These are phyloP conservation scores for Chionomys nivalis DNA, from an alignment of 2,113 vertebrate genomes.

Conservation along the genomic window DNA sequence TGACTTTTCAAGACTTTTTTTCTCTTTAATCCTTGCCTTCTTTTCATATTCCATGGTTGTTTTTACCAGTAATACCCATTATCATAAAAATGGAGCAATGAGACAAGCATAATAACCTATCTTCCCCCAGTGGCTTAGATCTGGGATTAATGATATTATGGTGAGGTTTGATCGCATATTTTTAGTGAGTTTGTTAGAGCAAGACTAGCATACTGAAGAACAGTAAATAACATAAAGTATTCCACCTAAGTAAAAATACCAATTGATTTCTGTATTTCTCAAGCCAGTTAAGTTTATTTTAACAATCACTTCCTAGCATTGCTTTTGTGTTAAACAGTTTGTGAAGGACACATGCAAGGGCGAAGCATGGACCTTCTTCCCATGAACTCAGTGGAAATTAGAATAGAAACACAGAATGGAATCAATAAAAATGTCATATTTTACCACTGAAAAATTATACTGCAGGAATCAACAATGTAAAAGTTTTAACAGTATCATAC, in stretches of 20 bases:
- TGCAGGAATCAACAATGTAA: neutral
- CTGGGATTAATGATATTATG: neutral
- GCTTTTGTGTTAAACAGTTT: neutral
- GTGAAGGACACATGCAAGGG: neutral
- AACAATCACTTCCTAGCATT: neutral
- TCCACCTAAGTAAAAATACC: constrained; percentile 3
- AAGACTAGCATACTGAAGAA: neutral
- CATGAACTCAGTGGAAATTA: neutral
- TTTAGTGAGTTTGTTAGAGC: constrained; percentile 26
- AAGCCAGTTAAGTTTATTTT: neutral
- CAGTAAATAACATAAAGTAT: neutral
- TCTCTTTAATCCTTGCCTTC: neutral
- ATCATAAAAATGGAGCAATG: neutral
- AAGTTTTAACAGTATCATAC: neutral
- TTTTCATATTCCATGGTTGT: neutral
- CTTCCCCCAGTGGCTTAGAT: neutral
- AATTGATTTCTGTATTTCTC: neutral
- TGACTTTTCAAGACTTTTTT: neutral
- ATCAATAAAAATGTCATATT: neutral
- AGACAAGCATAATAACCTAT: neutral
- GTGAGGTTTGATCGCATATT: neutral
- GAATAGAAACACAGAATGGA: neutral
- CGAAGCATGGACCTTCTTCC: neutral
- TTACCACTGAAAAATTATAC: neutral
- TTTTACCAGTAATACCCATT: neutral